Percentiles rank a stretch among this genome's conserved stretches.
phyloP scores from a whole-genome alignment of 1,140 invertebrate genomes.

The Drosophila tropicalis region DNA sequence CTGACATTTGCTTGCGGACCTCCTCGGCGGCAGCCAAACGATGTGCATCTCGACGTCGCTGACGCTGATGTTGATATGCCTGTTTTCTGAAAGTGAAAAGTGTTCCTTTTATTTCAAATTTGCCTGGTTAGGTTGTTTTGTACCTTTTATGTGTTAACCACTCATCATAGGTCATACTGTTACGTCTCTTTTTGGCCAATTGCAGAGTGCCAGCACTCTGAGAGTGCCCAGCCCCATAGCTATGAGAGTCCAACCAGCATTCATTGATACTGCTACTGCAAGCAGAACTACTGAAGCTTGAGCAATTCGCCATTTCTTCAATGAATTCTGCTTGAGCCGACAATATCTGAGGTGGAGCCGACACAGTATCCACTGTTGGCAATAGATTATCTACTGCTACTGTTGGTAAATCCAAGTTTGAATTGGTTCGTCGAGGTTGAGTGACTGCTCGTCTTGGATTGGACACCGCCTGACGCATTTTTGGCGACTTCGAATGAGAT shows the following conservation, averaged over 20 bases:
- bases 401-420: not conserved
- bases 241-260: not conserved
- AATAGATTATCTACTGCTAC: too few species aligned
- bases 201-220: too few species aligned
- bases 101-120: too few species aligned
- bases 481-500: not conserved
- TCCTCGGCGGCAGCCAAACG: constrained; percentile 16
- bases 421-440: not conserved
- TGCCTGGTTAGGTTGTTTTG: too few species aligned
- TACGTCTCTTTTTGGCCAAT: not conserved
- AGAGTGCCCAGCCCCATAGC: not conserved
- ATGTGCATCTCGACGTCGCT: constrained; percentile 16
- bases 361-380: too few species aligned
- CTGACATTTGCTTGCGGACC: constrained; percentile 29
- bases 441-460: constrained; percentile 7
- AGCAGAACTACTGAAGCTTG: not conserved
- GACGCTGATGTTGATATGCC: not conserved
- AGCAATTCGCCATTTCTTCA: not conserved
- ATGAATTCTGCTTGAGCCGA: not conserved
- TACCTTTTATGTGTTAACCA: constrained; percentile 15
- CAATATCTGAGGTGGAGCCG: too few species aligned
- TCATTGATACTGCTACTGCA: not conserved
- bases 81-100: constrained; percentile 15
- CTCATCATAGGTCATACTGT: constrained; percentile 8
- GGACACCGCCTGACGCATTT: not conserved